These are phyloP conservation scores for Athene noctua DNA, from an alignment of 2,113 vertebrate species.

Conservation along the genomic window DNA sequence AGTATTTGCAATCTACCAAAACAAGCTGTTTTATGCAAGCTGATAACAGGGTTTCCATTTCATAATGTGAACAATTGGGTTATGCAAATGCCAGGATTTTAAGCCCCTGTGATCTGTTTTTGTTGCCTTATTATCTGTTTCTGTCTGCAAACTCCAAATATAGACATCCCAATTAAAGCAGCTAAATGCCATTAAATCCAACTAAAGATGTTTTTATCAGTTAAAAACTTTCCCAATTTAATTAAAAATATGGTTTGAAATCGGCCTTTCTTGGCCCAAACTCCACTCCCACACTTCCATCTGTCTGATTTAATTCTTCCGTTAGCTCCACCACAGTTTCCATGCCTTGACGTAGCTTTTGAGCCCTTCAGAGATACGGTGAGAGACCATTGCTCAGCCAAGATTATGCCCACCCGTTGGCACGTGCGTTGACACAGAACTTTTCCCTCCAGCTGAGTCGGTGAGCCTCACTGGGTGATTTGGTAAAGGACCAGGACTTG, in stretches of 20 bases:
- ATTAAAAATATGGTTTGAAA: conserved; percentile 50
- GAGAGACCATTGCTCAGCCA: neutral
- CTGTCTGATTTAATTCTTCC: neutral
- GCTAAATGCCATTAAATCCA: conserved; percentile 60
- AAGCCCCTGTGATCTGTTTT: conserved; percentile 64
- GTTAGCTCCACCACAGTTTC: neutral
- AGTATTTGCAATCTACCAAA: conserved; percentile 66
- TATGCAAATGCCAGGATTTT: conserved; percentile 60
- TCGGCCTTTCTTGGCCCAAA: neutral
- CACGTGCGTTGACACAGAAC: neutral
- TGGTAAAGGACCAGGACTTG: neutral
- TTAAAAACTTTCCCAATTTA: conserved; percentile 54
- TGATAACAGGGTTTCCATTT: conserved; percentile 71
- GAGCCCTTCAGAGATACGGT: neutral
- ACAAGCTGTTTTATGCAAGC: conserved; percentile 68
- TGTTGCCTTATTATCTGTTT: conserved; percentile 63
- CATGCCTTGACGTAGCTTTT: neutral
- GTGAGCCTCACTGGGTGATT: fast-evolving
- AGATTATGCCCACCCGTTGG: neutral
- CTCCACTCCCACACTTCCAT: neutral
- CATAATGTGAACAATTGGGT: conserved; percentile 65
- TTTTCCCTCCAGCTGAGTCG: neutral
- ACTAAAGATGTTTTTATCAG: conserved; percentile 61
- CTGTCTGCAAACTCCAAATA: conserved; percentile 54
- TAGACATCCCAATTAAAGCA: conserved; percentile 68